Percentiles rank a stretch among this genome's conserved stretches.
Evolutionary conservation across 2,113 vertebrate species (phyloP).

Genomic region (Oxyura jamaicensis): DNA sequence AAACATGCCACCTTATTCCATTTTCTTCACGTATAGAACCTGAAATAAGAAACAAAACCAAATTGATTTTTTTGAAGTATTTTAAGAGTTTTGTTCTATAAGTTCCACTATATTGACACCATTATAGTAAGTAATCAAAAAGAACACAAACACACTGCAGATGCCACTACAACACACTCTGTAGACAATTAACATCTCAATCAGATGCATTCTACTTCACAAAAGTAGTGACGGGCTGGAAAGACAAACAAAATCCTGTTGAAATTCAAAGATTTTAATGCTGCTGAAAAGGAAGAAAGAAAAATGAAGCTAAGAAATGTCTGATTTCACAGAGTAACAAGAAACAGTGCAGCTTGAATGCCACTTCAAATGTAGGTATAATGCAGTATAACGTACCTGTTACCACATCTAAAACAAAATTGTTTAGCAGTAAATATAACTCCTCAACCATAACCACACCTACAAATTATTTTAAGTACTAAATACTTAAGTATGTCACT

Average conservation of each 20-base stretch:
- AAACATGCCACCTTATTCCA: constrained; percentile 95
- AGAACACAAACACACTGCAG: neutral
- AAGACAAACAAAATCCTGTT: neutral
- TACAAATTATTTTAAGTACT: neutral
- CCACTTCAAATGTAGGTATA: neutral
- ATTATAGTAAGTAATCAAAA: neutral
- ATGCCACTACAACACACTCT: neutral
- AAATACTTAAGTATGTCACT: neutral
- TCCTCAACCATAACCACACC: neutral
- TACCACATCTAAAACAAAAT: neutral
- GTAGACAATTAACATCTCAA: neutral
- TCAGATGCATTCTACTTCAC: neutral
- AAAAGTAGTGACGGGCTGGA: neutral
- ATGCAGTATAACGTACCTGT: neutral
- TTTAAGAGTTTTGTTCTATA: neutral
- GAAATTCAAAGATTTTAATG: neutral
- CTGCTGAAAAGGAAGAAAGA: neutral
- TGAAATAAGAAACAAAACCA: constrained; percentile 53
- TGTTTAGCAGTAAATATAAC: neutral
- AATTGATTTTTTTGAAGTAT: neutral
- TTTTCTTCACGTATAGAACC: constrained; percentile 95
- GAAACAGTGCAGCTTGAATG: neutral
- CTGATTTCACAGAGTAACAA: neutral
- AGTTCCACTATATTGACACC: neutral
- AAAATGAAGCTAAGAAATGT: neutral